Conservation (phyloP, 2,113 vertebrate species). For the Synchiropus splendidus region DNA sequence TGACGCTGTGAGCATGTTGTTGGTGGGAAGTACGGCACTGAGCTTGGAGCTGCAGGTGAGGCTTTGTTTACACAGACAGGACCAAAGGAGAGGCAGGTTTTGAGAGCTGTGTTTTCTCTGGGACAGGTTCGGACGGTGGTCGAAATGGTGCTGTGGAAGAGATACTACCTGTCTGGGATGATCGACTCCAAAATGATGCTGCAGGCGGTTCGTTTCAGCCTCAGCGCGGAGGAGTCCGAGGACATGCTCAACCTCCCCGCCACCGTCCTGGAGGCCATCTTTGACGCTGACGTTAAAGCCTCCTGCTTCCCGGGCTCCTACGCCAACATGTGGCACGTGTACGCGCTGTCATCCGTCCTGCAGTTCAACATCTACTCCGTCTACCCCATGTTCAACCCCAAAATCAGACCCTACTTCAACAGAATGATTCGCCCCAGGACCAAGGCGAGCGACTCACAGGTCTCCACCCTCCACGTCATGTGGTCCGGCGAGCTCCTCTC, state of each 20-base stretch:
- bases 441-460: constrained; percentile 42
- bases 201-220: constrained; percentile 86
- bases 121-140: constrained; percentile 80
- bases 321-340: constrained; percentile 94
- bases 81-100: too few species aligned
- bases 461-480: constrained; percentile 83
- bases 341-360: constrained; percentile 83
- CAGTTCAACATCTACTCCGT: constrained; percentile 88
- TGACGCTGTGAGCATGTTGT: constrained; percentile 79
- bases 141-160: constrained; percentile 89
- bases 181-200: constrained; percentile 97
- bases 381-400: constrained; percentile 92
- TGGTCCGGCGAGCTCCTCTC: constrained; percentile 83
- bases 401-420: constrained; percentile 91
- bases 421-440: constrained; percentile 81
- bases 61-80: too few species aligned
- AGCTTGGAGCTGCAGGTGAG: constrained; percentile 87
- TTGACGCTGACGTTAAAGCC: constrained; percentile 88
- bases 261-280: constrained; percentile 85
- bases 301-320: constrained; percentile 88
- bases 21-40: constrained; percentile 77
- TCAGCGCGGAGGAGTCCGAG: constrained; percentile 84
- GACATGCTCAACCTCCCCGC: constrained; percentile 82
- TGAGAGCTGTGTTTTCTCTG: neutral
- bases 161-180: constrained; percentile 90